These are phyloP conservation scores for Boloria euphrosyne DNA, from an alignment of 2,888 invertebrate species.

Conservation along the genomic window DNA sequence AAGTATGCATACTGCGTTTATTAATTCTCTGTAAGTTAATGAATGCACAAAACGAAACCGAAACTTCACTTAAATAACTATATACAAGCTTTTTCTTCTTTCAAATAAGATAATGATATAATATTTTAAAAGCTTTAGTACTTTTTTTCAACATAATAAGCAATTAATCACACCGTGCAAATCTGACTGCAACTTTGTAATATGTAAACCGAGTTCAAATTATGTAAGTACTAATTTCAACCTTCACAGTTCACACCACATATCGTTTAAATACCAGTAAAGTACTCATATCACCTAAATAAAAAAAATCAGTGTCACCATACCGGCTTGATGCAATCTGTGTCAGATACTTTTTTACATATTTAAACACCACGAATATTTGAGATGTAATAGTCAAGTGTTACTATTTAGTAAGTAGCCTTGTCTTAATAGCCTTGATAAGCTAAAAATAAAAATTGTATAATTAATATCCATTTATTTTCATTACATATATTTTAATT, in stretches of 20 bases:
- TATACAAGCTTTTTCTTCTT: too few species aligned
- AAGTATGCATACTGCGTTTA: too few species aligned
- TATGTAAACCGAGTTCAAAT: too few species aligned
- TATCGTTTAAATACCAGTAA: neutral
- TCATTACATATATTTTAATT: neutral
- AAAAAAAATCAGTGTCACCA: slow-evolving; percentile 11
- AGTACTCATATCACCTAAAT: neutral
- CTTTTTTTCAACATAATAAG: too few species aligned
- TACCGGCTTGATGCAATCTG: slow-evolving; percentile 19
- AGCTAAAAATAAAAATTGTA: slow-evolving; percentile 2
- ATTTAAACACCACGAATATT: slow-evolving; percentile 13
- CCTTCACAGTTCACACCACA: neutral
- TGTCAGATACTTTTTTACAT: slow-evolving; percentile 26
- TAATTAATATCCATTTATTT: neutral
- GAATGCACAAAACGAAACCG: too few species aligned
- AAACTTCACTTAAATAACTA: too few species aligned
- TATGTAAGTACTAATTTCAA: too few species aligned
- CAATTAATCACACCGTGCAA: too few species aligned
- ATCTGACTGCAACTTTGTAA: too few species aligned
- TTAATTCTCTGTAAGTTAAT: too few species aligned
- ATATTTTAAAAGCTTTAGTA: too few species aligned
- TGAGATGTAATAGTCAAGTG: slow-evolving; percentile 23
- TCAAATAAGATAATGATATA: too few species aligned
- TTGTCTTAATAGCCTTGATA: slow-evolving; percentile 15
- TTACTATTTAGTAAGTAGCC: slow-evolving; percentile 27